Conservation (phyloP, 2,113 vertebrate species). For the Nothocercus julius region DNA sequence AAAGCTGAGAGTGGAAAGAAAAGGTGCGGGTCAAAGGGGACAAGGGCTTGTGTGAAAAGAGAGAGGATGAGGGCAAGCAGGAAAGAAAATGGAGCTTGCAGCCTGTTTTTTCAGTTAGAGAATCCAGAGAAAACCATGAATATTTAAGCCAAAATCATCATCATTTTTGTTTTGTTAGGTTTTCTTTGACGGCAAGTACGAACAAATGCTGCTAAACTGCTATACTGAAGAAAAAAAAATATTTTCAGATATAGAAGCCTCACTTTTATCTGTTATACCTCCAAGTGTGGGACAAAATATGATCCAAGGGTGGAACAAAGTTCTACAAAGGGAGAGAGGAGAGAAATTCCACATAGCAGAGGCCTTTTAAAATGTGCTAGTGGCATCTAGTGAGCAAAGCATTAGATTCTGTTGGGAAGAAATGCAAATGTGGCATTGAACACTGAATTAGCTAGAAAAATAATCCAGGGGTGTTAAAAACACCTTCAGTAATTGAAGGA, state of each 20-base stretch:
- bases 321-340: background rate
- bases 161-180: background rate
- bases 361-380: conserved; percentile 43
- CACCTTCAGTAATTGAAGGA: conserved; percentile 43
- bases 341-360: conserved; percentile 38
- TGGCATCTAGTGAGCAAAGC: conserved; percentile 52
- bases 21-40: background rate
- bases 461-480: conserved; percentile 16
- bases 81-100: conserved; percentile 7
- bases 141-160: conserved; percentile 47
- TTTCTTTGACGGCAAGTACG: conserved; percentile 29
- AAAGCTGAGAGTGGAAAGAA: background rate
- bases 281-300: background rate
- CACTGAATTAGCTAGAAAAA: conserved; percentile 36
- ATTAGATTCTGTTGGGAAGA: conserved; percentile 44
- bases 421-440: conserved; percentile 26
- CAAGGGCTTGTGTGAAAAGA: background rate
- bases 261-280: conserved; percentile 9
- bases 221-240: conserved; percentile 12
- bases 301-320: conserved; percentile 24
- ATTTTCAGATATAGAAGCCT: conserved; percentile 39
- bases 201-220: conserved; percentile 12
- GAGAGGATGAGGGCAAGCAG: background rate
- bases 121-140: conserved; percentile 44
- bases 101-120: conserved; percentile 37